Evolutionary conservation across 2,888 invertebrate genomes (phyloP), one percentile per base, ranked within the genome.

Genomic region (Harpalus rufipes): DNA sequence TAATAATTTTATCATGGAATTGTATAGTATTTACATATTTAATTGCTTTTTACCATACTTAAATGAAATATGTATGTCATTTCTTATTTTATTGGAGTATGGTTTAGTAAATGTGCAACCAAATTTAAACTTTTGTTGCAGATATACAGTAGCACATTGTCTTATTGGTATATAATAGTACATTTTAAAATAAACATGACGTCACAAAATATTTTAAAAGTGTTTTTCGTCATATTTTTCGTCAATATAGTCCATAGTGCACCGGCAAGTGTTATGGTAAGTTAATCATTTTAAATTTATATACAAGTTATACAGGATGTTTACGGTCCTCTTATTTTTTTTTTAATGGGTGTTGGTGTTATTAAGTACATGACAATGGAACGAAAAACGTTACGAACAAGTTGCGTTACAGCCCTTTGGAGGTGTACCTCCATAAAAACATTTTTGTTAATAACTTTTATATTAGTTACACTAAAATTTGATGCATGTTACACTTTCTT

Each of bases 261-360:
- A 8, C 72, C 72, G 1, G 44, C 12, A 3, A 16, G 44, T 74
- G 72, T 18, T 25, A 12, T 16, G 72, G 72, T 74, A 44, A 44
- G 72, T 74, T 32, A 32, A 4, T 18, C 6, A 74, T 44, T 74
- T 44, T 68, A 63, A 18, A 63, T 63, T 10, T 63, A 63, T 0
- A 25, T n/a, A n/a, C n/a, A n/a, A n/a, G n/a, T n/a, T n/a, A n/a
- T n/a, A n/a, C n/a, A n/a, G n/a, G n/a, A n/a, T n/a, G n/a, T n/a
- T n/a, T n/a, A n/a, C n/a, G n/a, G n/a, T n/a, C n/a, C n/a, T n/a
- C n/a, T n/a, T n/a, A n/a, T n/a, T n/a, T n/a, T n/a, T n/a, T n/a
- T n/a, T n/a, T n/a, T n/a, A n/a, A n/a, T n/a, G n/a, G n/a, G n/a
- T n/a, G n/a, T n/a, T n/a, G n/a, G n/a, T n/a, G n/a, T n/a, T n/a